Conservation (phyloP, 2,113 vertebrate species). For the Neogale vison region DNA sequence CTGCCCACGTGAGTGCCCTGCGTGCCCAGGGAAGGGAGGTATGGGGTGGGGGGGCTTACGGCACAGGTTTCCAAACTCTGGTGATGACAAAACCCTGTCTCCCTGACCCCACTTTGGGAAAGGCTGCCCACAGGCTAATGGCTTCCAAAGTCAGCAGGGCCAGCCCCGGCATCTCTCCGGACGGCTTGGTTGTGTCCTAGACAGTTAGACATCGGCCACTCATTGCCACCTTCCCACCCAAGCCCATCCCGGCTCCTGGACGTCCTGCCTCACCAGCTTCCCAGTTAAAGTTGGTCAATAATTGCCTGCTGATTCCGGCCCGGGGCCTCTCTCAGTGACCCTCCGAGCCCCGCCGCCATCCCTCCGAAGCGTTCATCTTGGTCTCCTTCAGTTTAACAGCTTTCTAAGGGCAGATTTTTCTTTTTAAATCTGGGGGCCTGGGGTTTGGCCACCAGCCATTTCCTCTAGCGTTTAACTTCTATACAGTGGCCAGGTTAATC, state of each 20-base stretch:
- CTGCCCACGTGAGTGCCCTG: rapidly evolving
- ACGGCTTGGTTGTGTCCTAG: not conserved
- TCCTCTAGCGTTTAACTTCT: not conserved
- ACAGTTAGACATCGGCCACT: not conserved
- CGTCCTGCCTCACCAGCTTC: no score
- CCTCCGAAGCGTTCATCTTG: rapidly evolving
- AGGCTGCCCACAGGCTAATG: not conserved
- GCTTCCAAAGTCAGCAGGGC: not conserved
- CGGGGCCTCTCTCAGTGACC: rapidly evolving
- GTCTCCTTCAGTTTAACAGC: not conserved
- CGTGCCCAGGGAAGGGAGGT: no score
- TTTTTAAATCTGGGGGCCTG: not conserved
- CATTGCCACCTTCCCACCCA: not conserved
- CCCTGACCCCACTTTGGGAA: not conserved
- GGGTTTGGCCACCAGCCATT: not conserved
- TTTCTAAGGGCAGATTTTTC: not conserved
- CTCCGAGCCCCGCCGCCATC: rapidly evolving
- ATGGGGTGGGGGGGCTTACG: no score
- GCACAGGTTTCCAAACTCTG: not conserved
- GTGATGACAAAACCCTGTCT: not conserved
- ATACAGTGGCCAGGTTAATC: not conserved
- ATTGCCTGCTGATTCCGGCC: not conserved
- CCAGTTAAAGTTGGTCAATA: no score
- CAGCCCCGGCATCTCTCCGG: not conserved
- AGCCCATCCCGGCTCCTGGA: not conserved